Percentiles rank a stretch among this genome's conserved stretches.
Evolutionary conservation across 2,797 vertebrate genomes (phyloP).

Genomic region (Zenarchopterus dispar): DNA sequence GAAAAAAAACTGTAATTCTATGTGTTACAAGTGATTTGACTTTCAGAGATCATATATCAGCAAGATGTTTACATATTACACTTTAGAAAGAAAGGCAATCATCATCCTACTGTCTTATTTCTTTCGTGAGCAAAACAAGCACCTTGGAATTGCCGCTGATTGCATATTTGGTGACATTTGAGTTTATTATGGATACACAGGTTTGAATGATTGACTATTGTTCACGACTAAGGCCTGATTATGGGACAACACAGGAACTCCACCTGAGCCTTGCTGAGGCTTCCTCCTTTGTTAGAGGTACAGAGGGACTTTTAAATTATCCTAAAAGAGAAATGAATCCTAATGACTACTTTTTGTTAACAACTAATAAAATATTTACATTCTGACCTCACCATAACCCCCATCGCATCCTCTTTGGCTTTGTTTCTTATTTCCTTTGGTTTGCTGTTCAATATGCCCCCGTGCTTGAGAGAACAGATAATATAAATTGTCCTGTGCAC

Average conservation of each 20-base stretch:
- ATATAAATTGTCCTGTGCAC: constrained; percentile 45
- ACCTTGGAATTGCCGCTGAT: constrained; percentile 28
- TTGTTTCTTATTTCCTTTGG: constrained; percentile 34
- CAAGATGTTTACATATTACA: constrained; percentile 1
- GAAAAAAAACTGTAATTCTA: background rate
- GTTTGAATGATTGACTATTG: constrained; percentile 53
- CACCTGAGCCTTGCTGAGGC: constrained; percentile 28
- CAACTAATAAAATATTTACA: constrained; percentile 71
- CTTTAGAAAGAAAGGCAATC: constrained; percentile 26
- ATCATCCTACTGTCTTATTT: constrained; percentile 8
- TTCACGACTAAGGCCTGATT: constrained; percentile 48
- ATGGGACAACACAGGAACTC: constrained; percentile 32
- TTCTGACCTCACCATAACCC: constrained; percentile 13
- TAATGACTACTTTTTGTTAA: constrained; percentile 71
- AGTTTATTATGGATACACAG: constrained; percentile 23
- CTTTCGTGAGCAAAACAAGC: constrained; percentile 14
- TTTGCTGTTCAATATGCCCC: constrained; percentile 22
- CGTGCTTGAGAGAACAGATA: constrained; percentile 19
- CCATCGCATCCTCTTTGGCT: constrained; percentile 13
- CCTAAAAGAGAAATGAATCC: constrained; percentile 61
- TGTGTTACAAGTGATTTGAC: too few species aligned
- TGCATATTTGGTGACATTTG: constrained; percentile 26
- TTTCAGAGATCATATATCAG: constrained; percentile 21
- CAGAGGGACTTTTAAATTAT: constrained; percentile 60
- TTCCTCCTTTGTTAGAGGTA: constrained; percentile 29